Evolutionary conservation across 2,888 invertebrate species (phyloP).

Genomic region (Eurytoma californica): DNA sequence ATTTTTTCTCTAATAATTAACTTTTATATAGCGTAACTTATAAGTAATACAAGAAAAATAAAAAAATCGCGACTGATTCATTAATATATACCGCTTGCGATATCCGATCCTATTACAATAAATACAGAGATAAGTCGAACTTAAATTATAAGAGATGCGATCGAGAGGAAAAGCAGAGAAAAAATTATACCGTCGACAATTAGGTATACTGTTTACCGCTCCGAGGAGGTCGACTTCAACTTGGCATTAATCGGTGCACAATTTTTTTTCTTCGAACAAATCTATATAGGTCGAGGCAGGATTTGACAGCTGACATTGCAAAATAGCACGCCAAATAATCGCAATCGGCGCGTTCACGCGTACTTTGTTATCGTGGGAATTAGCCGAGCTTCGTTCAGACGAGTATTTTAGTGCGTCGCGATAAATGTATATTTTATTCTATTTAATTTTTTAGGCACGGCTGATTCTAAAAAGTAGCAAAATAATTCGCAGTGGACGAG

Average conservation of each 20-base stretch:
- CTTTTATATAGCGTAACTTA: conserved; percentile 59
- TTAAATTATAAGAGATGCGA: conserved; percentile 50
- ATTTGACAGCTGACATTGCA: conserved; percentile 29
- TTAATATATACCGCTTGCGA: conserved; percentile 57
- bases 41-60: conserved; percentile 8
- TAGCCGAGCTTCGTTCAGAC: conserved; percentile 13
- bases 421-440: too few relatives aligned
- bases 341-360: not conserved
- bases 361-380: conserved; percentile 20
- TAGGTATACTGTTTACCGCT: conserved; percentile 21
- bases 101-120: conserved; percentile 61
- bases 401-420: not conserved
- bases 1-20: conserved; percentile 58
- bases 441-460: too few relatives aligned
- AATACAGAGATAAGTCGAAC: conserved; percentile 50
- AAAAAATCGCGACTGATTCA: conserved; percentile 59
- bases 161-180: conserved; percentile 13
- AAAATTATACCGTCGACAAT: not conserved
- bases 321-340: conserved; percentile 25
- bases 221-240: conserved; percentile 27
- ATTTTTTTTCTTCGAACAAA: conserved; percentile 43
- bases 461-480: too few relatives aligned
- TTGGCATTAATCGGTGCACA: conserved; percentile 42
- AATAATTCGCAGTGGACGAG: too few relatives aligned
- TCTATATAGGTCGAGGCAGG: conserved; percentile 25